Percentiles rank a stretch among this genome's conserved stretches.
Conservation (phyloP, 2,888 invertebrate species). For the Eristalinus aeneus region DNA sequence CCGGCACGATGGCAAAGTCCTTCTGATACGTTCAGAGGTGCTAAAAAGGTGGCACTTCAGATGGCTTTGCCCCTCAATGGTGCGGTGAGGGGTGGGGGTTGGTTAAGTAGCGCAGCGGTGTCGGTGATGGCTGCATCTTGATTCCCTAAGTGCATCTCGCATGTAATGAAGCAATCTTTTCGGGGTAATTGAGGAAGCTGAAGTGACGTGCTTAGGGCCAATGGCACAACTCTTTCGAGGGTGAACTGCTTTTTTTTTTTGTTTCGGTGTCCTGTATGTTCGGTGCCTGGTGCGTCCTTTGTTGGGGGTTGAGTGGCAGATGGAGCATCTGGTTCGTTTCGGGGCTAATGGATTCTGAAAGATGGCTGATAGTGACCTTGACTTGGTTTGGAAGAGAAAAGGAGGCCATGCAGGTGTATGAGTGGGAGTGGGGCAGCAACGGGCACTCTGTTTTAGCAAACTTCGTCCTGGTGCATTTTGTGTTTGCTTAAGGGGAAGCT, state of each 20-base stretch:
- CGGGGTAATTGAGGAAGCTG: slow-evolving; percentile 17
- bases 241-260: neutral
- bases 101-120: slow-evolving; percentile 23
- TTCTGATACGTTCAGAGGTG: slow-evolving; percentile 45
- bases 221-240: neutral
- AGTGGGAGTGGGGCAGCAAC: no score
- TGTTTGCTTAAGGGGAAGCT: no score
- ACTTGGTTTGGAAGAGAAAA: neutral
- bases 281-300: neutral
- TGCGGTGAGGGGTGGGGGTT: neutral
- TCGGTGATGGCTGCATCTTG: slow-evolving; percentile 29
- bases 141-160: slow-evolving; percentile 24
- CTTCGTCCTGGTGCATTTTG: no score
- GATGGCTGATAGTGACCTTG: neutral
- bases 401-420: no score
- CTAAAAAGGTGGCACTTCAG: slow-evolving; percentile 23
- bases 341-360: neutral
- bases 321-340: neutral
- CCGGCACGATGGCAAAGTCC: slow-evolving; percentile 12
- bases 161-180: slow-evolving; percentile 10
- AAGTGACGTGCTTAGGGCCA: neutral
- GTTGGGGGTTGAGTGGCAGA: slow-evolving; percentile 1
- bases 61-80: neutral
- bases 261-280: neutral
- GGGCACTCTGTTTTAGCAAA: no score